Evolutionary conservation across 2,888 invertebrate genomes (phyloP).

Genomic region (Saturnia pavonia): DNA sequence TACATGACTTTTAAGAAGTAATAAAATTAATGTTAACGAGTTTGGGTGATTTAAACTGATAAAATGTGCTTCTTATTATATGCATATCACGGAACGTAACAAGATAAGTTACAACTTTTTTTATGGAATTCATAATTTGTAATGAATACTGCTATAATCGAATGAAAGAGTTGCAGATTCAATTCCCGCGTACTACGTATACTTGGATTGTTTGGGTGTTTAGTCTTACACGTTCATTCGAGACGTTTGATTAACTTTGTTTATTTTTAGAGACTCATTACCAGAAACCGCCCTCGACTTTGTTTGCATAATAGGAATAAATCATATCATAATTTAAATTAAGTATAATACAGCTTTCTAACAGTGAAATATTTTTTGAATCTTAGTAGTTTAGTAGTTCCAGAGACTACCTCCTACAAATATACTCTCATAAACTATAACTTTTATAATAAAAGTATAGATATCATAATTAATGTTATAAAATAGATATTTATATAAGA

Average conservation of each 20-base stretch:
- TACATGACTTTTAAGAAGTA: slow-evolving; percentile 7
- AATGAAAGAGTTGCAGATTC: background rate
- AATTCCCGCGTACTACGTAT: background rate
- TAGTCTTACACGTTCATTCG: background rate
- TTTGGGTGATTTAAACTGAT: background rate
- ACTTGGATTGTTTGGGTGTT: background rate
- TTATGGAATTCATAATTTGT: background rate
- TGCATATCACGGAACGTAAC: background rate
- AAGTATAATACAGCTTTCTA: too few relatives aligned
- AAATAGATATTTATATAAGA: background rate
- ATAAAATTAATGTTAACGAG: slow-evolving; percentile 7
- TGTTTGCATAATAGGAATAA: too few relatives aligned
- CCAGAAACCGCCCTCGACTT: too few relatives aligned
- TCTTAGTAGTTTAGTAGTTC: too few relatives aligned
- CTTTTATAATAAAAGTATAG: too few relatives aligned
- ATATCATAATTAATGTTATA: background rate
- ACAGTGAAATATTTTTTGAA: too few relatives aligned
- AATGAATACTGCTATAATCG: background rate
- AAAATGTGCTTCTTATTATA: background rate
- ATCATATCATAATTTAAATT: too few relatives aligned
- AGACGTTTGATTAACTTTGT: background rate
- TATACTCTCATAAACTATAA: too few relatives aligned
- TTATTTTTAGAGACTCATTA: background rate
- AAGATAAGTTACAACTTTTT: too few relatives aligned
- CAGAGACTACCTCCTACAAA: too few relatives aligned